Base-by-base conservation (phyloP, 2,888 invertebrate species). In the Urechis unicinctus region DNA sequence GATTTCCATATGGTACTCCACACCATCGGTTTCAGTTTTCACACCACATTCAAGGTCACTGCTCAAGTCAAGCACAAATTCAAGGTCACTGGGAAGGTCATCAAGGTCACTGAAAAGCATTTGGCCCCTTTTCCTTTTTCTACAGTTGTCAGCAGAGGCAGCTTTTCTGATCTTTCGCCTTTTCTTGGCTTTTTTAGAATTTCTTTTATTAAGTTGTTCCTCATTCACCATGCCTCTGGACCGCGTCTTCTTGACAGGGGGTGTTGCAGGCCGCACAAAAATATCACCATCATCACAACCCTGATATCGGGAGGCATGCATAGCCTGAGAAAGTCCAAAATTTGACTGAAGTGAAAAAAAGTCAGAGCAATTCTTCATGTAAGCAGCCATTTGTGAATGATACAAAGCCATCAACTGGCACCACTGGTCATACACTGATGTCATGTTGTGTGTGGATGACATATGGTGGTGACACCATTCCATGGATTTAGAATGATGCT, bases 1-100 rank as follows among this genome's bases (percentile, higher is more conserved):
- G 1, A 85, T 82, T 70, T 83, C 82, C 67, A 85, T 81, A 58
- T 81, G 80, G 43, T 79, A 66, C 24, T 50, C 53, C 17, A 36
- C 36, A 36, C 36, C 36, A 36, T 9, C 9, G 17, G 36, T 36
- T 9, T 17, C 17, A 9, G 9, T 36, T 17, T 13, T 36, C 36
- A 13, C 36, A 13, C 36, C 36, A n/a, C n/a, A n/a, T n/a, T n/a
- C n/a, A n/a, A n/a, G n/a, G n/a, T n/a, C n/a, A n/a, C n/a, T n/a
- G 36, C 36, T 36, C 36, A 36, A 13, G 17, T 36, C 36, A 9
- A 36, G 36, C 36, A 36, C 36, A 36, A 36, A 36, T 36, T 36
- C 36, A 9, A 36, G 9, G 36, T 36, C 36, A 13, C 9, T 13
- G 9, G 36, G 36, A 36, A 36, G 36, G 36, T 36, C 36, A 13